Evolutionary conservation across 2,797 vertebrate species (phyloP).

Genomic region (Macropus fuliginosus): DNA sequence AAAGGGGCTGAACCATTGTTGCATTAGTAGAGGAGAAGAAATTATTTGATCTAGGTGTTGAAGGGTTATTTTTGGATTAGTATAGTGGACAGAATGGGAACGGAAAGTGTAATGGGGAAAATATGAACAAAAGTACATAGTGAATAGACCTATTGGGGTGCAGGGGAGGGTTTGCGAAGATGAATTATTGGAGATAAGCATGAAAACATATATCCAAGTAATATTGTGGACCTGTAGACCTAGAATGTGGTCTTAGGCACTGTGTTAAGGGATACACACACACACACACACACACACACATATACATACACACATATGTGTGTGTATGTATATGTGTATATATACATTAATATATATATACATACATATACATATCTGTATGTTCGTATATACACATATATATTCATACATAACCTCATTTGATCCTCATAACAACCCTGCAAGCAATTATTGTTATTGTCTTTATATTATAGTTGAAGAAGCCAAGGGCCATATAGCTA

Average conservation of each 20-base stretch:
- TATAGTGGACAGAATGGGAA: neutral
- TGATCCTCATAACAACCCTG: neutral
- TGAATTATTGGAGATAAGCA: neutral
- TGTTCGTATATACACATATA: too few species aligned
- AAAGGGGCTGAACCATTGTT: neutral
- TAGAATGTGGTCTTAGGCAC: neutral
- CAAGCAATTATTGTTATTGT: neutral
- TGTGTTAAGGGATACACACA: neutral
- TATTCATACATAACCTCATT: slow-evolving; percentile 4
- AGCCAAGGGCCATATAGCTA: slow-evolving; percentile 1
- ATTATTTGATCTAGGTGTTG: neutral
- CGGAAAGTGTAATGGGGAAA: neutral
- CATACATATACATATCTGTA: too few species aligned
- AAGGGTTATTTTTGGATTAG: too few species aligned
- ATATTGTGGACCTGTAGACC: neutral
- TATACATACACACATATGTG: too few species aligned
- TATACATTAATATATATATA: too few species aligned
- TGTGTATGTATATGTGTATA: too few species aligned
- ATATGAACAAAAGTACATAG: neutral
- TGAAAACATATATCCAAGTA: neutral
- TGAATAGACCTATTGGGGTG: neutral
- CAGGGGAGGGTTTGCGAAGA: neutral
- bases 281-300: neutral
- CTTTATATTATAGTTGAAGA: slow-evolving; percentile 16
- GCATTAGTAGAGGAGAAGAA: neutral